phyloP scores from a whole-genome alignment of 2,797 vertebrate genomes.

The Pangasius macronema region DNA sequence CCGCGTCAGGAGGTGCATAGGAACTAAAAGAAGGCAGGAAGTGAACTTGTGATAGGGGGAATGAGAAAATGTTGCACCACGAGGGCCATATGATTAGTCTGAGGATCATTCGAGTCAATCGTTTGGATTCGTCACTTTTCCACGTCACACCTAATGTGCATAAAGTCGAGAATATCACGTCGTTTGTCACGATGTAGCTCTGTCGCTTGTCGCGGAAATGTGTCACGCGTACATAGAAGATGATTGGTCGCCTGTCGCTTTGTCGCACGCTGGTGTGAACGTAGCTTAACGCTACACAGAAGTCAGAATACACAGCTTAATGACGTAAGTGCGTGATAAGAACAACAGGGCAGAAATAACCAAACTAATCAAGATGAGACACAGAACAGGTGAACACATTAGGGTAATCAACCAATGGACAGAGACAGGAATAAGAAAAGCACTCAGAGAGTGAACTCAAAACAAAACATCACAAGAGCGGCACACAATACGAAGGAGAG shows the following conservation, averaged over 20 bases:
- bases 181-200: not conserved
- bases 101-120: not conserved
- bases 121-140: not conserved
- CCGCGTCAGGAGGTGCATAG: too few species aligned
- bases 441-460: not conserved
- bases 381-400: slow-evolving; percentile 5
- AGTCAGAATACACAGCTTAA: not conserved
- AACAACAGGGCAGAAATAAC: not conserved
- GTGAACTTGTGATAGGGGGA: not conserved
- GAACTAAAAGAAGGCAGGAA: not conserved
- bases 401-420: not conserved
- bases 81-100: not conserved
- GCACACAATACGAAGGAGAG: not conserved
- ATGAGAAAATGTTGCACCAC: not conserved
- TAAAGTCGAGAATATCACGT: not conserved
- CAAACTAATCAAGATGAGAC: not conserved
- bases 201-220: not conserved
- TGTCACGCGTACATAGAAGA: too few species aligned
- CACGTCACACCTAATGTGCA: not conserved
- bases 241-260: too few species aligned
- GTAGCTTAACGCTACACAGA: not conserved
- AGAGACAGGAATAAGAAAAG: not conserved
- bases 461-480: not conserved
- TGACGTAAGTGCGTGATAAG: not conserved
- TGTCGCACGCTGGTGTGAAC: not conserved